Conservation (phyloP, 2,888 invertebrate genomes). For the Caradrina clavipalpis region DNA sequence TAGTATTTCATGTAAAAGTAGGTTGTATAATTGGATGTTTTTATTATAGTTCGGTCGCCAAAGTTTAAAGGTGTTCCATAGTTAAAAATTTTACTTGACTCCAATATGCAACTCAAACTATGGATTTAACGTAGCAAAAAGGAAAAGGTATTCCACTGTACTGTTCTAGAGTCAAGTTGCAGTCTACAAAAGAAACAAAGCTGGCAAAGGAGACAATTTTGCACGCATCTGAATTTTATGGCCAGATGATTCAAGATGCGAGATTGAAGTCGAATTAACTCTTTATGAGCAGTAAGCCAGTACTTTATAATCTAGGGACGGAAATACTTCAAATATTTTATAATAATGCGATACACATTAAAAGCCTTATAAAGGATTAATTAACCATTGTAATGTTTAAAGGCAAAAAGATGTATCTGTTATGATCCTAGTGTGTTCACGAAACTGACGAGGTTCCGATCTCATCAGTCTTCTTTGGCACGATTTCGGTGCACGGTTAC, state of each 20-base stretch:
- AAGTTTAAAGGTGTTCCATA: neutral
- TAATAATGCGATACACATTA: constrained; percentile 28
- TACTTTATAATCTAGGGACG: constrained; percentile 35
- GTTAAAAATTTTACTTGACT: neutral
- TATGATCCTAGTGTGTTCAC: constrained; percentile 58
- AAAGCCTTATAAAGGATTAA: constrained; percentile 43
- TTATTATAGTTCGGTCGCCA: neutral
- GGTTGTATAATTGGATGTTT: neutral
- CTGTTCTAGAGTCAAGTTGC: neutral
- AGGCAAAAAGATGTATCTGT: constrained; percentile 42
- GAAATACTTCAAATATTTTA: constrained; percentile 52
- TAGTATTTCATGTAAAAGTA: neutral
- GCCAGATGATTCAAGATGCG: constrained; percentile 40
- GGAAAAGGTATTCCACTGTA: neutral
- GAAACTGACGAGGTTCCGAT: constrained; percentile 67
- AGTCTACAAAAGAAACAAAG: constrained; percentile 18
- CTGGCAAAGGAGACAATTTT: constrained; percentile 29
- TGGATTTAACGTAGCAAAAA: neutral
- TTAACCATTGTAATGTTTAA: constrained; percentile 32
- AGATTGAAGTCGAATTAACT: constrained; percentile 38
- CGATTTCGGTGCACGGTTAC: constrained; percentile 81
- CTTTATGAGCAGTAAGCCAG: constrained; percentile 27
- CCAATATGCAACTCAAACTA: neutral
- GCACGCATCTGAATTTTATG: constrained; percentile 31
- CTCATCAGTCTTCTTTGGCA: constrained; percentile 80